Percentiles rank a stretch among this genome's conserved stretches.
These are phyloP conservation scores for Orthosia cruda DNA, from an alignment of 2,888 invertebrate species.

Conservation along the genomic window DNA sequence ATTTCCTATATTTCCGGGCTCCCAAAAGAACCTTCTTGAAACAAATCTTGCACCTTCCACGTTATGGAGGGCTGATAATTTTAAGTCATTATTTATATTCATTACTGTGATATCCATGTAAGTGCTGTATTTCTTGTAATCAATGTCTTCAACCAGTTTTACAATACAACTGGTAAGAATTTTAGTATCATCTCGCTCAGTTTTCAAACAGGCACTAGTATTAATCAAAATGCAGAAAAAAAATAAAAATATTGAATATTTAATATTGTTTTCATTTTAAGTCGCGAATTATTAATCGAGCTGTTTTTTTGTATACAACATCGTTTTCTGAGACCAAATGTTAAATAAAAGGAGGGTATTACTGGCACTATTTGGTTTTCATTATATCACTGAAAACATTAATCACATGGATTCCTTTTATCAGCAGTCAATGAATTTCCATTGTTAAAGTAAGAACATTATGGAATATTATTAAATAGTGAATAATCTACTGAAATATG, in stretches of 20 bases:
- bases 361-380: neutral
- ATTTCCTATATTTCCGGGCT: slow-evolving; percentile 59
- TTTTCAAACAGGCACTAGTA: slow-evolving; percentile 27
- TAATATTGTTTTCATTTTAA: slow-evolving; percentile 18
- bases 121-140: slow-evolving; percentile 24
- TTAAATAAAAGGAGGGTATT: neutral
- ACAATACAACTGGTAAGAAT: slow-evolving; percentile 61
- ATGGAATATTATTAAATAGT: neutral
- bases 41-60: slow-evolving; percentile 64
- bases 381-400: neutral
- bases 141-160: slow-evolving; percentile 60
- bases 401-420: neutral
- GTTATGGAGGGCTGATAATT: slow-evolving; percentile 64
- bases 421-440: neutral
- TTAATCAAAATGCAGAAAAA: neutral
- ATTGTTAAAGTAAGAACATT: neutral
- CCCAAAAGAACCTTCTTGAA: slow-evolving; percentile 65
- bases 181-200: slow-evolving; percentile 2
- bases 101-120: slow-evolving; percentile 68
- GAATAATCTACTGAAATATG: neutral
- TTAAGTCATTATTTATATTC: slow-evolving; percentile 63
- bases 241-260: neutral
- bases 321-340: neutral
- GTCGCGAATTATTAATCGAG: neutral
- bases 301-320: neutral